Evolutionary conservation across 2,797 vertebrate genomes (phyloP).

Genomic region (Cyprinodon diabolis): DNA sequence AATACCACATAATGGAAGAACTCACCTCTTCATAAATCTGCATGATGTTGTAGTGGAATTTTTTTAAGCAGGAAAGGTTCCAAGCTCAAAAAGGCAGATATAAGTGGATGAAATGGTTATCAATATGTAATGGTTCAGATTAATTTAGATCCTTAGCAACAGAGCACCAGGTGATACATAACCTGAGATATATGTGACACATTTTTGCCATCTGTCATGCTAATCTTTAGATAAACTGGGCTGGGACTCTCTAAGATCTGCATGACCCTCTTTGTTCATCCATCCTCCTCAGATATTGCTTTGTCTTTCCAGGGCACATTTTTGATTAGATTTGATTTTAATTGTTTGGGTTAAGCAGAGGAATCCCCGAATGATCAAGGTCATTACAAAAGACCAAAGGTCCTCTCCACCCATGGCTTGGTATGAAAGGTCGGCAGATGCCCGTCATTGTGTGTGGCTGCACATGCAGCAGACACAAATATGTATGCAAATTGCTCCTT

Average conservation of each 20-base stretch:
- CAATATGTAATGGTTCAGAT: constrained; percentile 25
- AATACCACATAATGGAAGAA: no score
- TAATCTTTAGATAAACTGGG: constrained; percentile 69
- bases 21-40: no score
- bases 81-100: no score
- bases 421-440: constrained; percentile 58
- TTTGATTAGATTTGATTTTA: constrained; percentile 49
- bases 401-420: constrained; percentile 43
- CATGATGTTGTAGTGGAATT: no score
- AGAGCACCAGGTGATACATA: constrained; percentile 37
- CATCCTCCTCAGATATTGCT: constrained; percentile 35
- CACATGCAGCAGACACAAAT: constrained; percentile 25
- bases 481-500: constrained; percentile 37
- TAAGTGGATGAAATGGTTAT: neutral
- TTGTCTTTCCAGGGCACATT: constrained; percentile 55
- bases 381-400: constrained; percentile 33
- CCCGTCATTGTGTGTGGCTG: constrained; percentile 18
- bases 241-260: constrained; percentile 41
- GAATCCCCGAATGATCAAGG: constrained; percentile 59
- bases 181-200: constrained; percentile 27
- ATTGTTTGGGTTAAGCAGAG: constrained; percentile 52
- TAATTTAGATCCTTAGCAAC: constrained; percentile 34
- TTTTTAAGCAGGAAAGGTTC: no score
- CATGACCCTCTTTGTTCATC: constrained; percentile 34
- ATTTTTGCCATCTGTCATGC: constrained; percentile 67